Base-by-base conservation (phyloP, 2,113 vertebrate species). In the Callaeas wilsoni region DNA sequence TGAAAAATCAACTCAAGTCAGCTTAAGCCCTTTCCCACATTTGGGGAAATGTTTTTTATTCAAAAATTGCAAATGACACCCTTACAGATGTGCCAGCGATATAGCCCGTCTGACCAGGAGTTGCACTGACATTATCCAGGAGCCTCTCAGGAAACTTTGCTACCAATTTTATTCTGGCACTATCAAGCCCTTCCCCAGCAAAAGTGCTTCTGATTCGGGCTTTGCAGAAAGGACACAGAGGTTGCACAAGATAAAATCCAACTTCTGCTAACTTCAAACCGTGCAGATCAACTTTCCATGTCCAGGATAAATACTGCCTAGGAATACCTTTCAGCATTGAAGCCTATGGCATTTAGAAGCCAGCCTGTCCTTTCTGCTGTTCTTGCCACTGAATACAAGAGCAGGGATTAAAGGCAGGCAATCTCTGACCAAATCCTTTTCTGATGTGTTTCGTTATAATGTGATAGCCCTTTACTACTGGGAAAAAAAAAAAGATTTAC, bases 381-480 rank as follows among this genome's bases (percentile, higher is more conserved):
- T 93, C 84, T 76, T 7, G 10, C 59, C 67, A 46, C 81, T 53
- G 81, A 82, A 65, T 73, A 35, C 46, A 57, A 84, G 63, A 70
- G 63, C 57, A 65, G 74, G 74, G 89, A 80, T 94, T 93, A 95
- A 33, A 70, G 55, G 75, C 84, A 83, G 84, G 50, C 93, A 91
- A 21, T 63, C 78, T 94, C 81, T 89, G 82, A 62, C 50, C 89
- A 79, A 91, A 94, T 83, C 87, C 74, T 85, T 94, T 91, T 82
- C 70, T 89, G 74, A 79, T 79, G 89, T 79, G 32, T 62, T 93
- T 85, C 1, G 11, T 85, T 95, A 85, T 50, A 89, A 93, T 25
- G 57, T 53, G 75, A 67, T 46, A 96, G 87, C n/a, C 22, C 37
- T 75, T 92, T 92, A 70, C 68, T 89, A 69, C 78, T 62, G 87